Base-by-base conservation (phyloP, 2,113 vertebrate genomes). In the Dicrurus megarhynchus region DNA sequence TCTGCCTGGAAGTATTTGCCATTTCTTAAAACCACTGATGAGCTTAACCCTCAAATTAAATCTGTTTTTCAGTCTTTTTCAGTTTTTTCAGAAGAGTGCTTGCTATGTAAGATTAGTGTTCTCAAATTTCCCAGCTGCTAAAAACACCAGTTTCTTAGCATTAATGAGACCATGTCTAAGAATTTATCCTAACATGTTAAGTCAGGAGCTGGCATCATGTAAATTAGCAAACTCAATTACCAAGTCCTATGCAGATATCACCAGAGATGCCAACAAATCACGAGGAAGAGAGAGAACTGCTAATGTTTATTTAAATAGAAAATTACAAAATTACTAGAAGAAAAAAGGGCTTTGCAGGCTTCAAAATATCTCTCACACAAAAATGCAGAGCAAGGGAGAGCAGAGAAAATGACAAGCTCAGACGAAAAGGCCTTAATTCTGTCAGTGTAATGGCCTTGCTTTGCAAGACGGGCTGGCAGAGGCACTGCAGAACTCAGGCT, bases 291-390 rank as follows among this genome's bases (percentile, higher is more conserved):
- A 16, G 28, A 93, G 23, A 90, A 52, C 35, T 57, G 67, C 15
- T 79, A 55, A 80, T 86, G 23, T 63, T 95, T 92, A 56, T 71
- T 82, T 82, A 91, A 95, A 82, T 47, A 85, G 63, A 88, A 94
- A 90, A 83, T n/a, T 11, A 91, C 50, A 83, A 65, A 52, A 79
- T 73, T 90, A n/a, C 17, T 46, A 50, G 21, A 30, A 37, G 41
- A 44, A 85, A 75, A 83, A 94, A 89, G 23, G 37, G 10, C 44
- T 91, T 90, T 85, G 21, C 32, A 67, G 39, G 32, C 59, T 96
- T 96, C 63, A 59, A 55, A 97, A 68, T 32, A n/a, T 53, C 65
- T 79, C n/a, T 65, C 16, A 57, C 3, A 17, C 32, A 61, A 77
- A 93, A 77, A 64, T 9, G 9, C 47, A 90, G 14, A 67, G 73